These are phyloP conservation scores for Drosophila pandora DNA, from an alignment of 1,140 invertebrate genomes.

Conservation along the genomic window DNA sequence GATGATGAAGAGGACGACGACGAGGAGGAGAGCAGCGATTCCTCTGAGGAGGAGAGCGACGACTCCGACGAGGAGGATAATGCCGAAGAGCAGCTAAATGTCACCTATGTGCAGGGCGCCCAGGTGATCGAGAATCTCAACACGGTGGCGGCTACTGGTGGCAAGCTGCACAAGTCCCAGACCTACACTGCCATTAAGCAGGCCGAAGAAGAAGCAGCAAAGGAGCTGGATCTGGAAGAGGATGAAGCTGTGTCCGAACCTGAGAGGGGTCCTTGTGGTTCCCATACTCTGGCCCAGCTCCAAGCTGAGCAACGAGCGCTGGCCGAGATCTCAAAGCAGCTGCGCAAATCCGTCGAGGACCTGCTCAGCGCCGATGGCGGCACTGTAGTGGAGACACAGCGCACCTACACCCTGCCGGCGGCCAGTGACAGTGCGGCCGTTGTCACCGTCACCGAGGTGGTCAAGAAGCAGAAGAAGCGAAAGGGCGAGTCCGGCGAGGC, in stretches of 20 bases:
- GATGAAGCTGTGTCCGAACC: too few relatives aligned
- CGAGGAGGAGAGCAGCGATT: slow-evolving; percentile 71
- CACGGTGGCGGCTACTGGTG: slow-evolving; percentile 31
- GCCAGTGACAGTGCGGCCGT: slow-evolving; percentile 52
- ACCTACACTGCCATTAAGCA: slow-evolving; percentile 76
- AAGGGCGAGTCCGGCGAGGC: slow-evolving; percentile 64
- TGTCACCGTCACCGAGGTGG: slow-evolving; percentile 71
- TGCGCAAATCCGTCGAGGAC: slow-evolving; percentile 79
- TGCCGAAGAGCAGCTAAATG: slow-evolving; percentile 58
- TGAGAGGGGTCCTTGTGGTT: slow-evolving; percentile 14
- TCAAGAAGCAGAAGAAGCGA: slow-evolving; percentile 53
- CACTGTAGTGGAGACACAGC: slow-evolving; percentile 58
- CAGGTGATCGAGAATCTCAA: slow-evolving; percentile 83
- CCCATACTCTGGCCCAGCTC: slow-evolving; percentile 63
- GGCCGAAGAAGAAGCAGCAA: slow-evolving; percentile 10
- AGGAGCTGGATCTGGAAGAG: not conserved
- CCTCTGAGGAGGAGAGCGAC: slow-evolving; percentile 70
- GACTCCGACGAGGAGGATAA: slow-evolving; percentile 74
- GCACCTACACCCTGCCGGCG: slow-evolving; percentile 49
- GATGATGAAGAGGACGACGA: slow-evolving; percentile 69
- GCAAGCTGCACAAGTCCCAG: slow-evolving; percentile 77
- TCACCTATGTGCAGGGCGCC: slow-evolving; percentile 73
- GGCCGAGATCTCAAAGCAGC: slow-evolving; percentile 81
- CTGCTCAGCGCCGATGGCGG: slow-evolving; percentile 60
- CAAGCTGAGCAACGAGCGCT: slow-evolving; percentile 79